phyloP scores from a whole-genome alignment of 1,140 invertebrate species.

The Micrasema minimum region DNA sequence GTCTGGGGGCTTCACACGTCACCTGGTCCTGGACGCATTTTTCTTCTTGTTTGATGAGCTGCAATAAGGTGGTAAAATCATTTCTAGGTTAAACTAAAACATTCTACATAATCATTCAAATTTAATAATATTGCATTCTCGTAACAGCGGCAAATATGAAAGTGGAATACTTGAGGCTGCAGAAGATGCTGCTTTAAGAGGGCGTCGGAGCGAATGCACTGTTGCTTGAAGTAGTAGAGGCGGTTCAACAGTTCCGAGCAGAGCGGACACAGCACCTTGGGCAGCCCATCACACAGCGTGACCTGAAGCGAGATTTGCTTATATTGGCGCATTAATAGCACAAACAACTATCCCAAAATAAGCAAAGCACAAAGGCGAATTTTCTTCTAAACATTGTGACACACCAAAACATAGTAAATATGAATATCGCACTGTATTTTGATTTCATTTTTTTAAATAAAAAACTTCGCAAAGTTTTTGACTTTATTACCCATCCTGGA shows the following conservation, averaged over 20 bases:
- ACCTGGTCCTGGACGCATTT: not conserved
- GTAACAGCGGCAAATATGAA: not conserved
- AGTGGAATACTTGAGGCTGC: slow-evolving; percentile 16
- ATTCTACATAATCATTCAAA: no score
- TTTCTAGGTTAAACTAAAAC: no score
- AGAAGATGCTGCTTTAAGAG: slow-evolving; percentile 40
- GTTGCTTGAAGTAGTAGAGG: slow-evolving; percentile 50
- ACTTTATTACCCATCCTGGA: no score
- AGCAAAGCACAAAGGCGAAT: not conserved
- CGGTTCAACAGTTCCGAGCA: slow-evolving; percentile 46
- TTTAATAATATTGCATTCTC: no score
- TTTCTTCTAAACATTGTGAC: not conserved
- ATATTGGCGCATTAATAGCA: not conserved
- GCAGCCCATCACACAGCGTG: slow-evolving; percentile 40
- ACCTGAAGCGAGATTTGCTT: slow-evolving; percentile 22
- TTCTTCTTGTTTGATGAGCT: slow-evolving; percentile 35
- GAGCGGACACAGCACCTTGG: slow-evolving; percentile 40
- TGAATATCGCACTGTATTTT: no score
- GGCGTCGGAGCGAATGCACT: slow-evolving; percentile 46
- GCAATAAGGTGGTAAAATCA: not conserved
- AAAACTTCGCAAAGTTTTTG: no score
- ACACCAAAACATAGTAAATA: not conserved
- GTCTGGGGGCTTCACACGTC: not conserved
- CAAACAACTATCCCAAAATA: not conserved
- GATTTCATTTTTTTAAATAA: no score